Conservation (phyloP, 2,888 invertebrate genomes). For the Andrena flavipes region DNA sequence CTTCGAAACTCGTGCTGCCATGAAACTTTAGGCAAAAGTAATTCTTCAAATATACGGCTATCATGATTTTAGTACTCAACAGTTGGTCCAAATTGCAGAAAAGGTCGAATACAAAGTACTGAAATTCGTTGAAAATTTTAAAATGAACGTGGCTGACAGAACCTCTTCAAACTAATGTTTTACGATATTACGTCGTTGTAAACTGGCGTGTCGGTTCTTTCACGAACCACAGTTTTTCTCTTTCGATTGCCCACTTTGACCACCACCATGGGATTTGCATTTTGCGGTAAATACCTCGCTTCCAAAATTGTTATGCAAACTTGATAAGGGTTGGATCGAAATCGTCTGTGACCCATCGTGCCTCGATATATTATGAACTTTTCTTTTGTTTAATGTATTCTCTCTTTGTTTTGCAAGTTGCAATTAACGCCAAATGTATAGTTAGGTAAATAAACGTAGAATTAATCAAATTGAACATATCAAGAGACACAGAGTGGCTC, state of each 20-base stretch:
- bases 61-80: conserved; percentile 86
- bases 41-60: conserved; percentile 86
- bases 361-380: conserved; percentile 37
- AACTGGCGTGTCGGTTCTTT: conserved; percentile 88
- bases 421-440: not conserved
- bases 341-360: conserved; percentile 55
- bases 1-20: conserved; percentile 88
- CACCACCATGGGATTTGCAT: conserved; percentile 88
- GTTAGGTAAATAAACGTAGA: not conserved
- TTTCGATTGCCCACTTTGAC: conserved; percentile 88
- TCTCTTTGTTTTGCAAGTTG: conserved; percentile 33
- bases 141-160: not conserved
- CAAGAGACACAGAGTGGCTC: no score
- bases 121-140: conserved; percentile 59
- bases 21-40: conserved; percentile 78
- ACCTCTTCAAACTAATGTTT: not conserved
- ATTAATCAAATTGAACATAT: no score
- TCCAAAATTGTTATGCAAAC: conserved; percentile 89
- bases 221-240: conserved; percentile 87
- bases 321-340: conserved; percentile 83
- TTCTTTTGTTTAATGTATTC: conserved; percentile 40
- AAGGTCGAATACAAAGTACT: conserved; percentile 91
- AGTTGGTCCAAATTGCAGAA: conserved; percentile 87
- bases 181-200: conserved; percentile 88
- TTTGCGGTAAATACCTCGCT: conserved; percentile 87